phyloP scores from a whole-genome alignment of 2,113 vertebrate species.

The Thamnaconus septentrionalis region DNA sequence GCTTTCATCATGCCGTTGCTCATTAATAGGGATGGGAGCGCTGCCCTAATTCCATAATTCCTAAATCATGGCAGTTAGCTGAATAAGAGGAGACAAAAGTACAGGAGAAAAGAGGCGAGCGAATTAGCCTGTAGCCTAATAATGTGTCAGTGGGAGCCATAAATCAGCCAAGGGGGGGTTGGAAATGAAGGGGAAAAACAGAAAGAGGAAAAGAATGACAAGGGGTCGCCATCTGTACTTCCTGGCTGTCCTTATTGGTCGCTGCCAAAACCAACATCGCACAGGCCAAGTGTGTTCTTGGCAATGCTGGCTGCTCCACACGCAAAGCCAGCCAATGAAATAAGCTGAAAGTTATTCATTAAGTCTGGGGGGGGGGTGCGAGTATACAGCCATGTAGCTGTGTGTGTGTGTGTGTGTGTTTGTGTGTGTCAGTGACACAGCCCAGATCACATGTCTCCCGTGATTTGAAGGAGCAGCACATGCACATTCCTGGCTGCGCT shows the following conservation, averaged over 20 bases:
- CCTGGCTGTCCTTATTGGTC: constrained; percentile 45
- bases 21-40: constrained; percentile 69
- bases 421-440: constrained; percentile 33
- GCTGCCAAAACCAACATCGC: constrained; percentile 60
- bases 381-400: no score
- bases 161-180: constrained; percentile 34
- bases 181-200: neutral
- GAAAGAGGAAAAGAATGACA: constrained; percentile 20
- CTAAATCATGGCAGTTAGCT: constrained; percentile 68
- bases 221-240: constrained; percentile 63
- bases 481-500: constrained; percentile 45
- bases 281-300: constrained; percentile 46
- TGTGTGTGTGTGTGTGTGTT: neutral
- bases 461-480: constrained; percentile 50
- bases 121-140: constrained; percentile 53
- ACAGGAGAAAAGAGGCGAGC: constrained; percentile 43
- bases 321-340: constrained; percentile 41
- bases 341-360: constrained; percentile 57
- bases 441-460: constrained; percentile 37
- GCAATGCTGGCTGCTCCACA: constrained; percentile 45
- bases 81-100: constrained; percentile 60
- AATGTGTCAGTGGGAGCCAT: constrained; percentile 36
- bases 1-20: constrained; percentile 69
- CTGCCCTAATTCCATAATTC: constrained; percentile 76
- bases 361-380: neutral